phyloP scores from a whole-genome alignment of 2,113 vertebrate genomes.

The Hippocampus mohnikei region DNA sequence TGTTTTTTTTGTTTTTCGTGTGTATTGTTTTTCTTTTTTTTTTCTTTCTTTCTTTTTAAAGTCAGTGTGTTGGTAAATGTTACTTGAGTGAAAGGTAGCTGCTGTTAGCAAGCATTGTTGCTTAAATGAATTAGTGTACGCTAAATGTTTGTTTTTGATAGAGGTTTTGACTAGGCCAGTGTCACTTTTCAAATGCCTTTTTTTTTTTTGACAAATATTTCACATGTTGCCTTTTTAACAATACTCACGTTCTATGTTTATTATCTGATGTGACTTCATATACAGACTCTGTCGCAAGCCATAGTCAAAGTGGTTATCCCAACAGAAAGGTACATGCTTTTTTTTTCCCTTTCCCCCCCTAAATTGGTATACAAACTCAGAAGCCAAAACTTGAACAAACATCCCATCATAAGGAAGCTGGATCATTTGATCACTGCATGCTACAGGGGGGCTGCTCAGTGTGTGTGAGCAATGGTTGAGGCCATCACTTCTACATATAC shows the following conservation, averaged over 20 bases:
- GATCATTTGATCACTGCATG: conserved; percentile 73
- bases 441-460: conserved; percentile 79
- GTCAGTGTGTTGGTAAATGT: conserved; percentile 44
- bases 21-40: conserved; percentile 22
- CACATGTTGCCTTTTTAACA: conserved; percentile 99
- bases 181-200: conserved; percentile 89
- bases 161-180: not conserved
- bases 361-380: conserved; percentile 95
- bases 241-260: conserved; percentile 99
- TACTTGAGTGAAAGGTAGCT: conserved; percentile 40
- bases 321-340: conserved; percentile 99
- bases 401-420: conserved; percentile 85
- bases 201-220: conserved; percentile 81
- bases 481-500: conserved; percentile 5
- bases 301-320: conserved; percentile 99
- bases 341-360: conserved; percentile 85
- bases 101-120: conserved; percentile 24
- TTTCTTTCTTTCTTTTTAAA: conserved; percentile 6
- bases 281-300: conserved; percentile 99
- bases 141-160: conserved; percentile 11
- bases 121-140: conserved; percentile 24
- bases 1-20: conserved; percentile 13
- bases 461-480: conserved; percentile 94
- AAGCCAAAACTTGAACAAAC: conserved; percentile 43
- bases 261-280: conserved; percentile 99